Percentiles rank a stretch among this genome's conserved stretches.
These are phyloP conservation scores for Ardeotis arabs DNA, from an alignment of 2,113 vertebrate species.

Conservation along the genomic window DNA sequence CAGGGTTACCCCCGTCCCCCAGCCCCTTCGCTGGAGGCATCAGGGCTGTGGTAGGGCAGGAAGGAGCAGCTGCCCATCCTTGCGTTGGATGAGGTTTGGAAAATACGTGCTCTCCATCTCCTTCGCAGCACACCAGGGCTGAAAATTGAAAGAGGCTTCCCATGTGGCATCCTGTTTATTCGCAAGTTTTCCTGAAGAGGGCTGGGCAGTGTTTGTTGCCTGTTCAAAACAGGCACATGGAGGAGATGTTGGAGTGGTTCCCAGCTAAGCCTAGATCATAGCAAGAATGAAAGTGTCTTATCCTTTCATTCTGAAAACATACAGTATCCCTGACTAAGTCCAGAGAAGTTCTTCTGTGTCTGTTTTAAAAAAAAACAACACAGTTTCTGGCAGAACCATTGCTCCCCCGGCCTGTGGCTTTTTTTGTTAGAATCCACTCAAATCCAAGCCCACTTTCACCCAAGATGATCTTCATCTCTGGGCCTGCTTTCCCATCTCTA, in stretches of 20 bases:
- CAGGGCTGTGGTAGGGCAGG: background rate
- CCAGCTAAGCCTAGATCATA: background rate
- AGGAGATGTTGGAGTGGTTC: background rate
- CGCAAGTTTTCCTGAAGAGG: background rate
- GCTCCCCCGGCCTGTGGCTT: background rate
- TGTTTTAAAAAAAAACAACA: background rate
- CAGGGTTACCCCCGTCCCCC: background rate
- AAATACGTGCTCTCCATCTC: background rate
- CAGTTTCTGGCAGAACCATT: background rate
- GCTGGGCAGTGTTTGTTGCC: background rate
- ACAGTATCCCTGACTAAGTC: background rate
- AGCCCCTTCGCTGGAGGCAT: background rate
- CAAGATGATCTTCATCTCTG: background rate
- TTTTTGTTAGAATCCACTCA: background rate
- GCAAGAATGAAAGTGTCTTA: background rate
- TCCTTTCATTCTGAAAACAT: background rate
- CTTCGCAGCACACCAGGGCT: background rate
- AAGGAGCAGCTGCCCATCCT: background rate
- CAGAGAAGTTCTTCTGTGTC: background rate
- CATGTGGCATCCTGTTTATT: fast-evolving
- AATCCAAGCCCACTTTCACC: background rate
- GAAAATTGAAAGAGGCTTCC: background rate
- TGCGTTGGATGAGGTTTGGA: background rate
- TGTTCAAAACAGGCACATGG: background rate
- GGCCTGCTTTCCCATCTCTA: background rate